Evolutionary conservation across 2,797 vertebrate species (phyloP), one percentile per base, ranked within the genome.

Genomic region (Sebastes vulpes): DNA sequence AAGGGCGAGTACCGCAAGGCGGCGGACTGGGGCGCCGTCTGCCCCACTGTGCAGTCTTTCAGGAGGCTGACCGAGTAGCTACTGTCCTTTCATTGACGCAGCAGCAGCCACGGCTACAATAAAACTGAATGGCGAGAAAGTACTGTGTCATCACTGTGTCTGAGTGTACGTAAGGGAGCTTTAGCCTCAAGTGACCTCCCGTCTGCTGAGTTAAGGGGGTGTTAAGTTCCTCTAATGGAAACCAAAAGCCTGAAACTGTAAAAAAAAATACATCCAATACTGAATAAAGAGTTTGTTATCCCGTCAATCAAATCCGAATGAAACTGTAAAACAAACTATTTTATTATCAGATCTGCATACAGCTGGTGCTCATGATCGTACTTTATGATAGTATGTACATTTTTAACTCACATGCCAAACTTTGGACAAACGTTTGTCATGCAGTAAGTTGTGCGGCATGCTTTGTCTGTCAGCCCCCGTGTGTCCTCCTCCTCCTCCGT

Each of bases 1-100:
- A 96, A 96, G 83, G 97, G 96, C 23, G 96, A 97, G 57, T 97
- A 97, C 92, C 93, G 92, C 81, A 96, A 95, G 69, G 93, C 96
- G 0, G 88, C 91, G 23, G 96, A 97, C 8, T 97, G 96, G 96
- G 96, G 96, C 0, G 71, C 75, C 1, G 50, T 64, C 42, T 82
- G 59, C 38, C 78, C 77, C 48, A 73, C 67, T 1, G 81, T 84
- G 2, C 78, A 75, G 78, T 81, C 81, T 1, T 81, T 87, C 5
- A 80, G 65, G 10, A 69, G 11, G 59, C 56, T 75, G 2, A 79
- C 21, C 0, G 78, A 78, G 63, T 77, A 84, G 71, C 23, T 2
- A 0, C 20, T 7, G 5, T 21, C 21, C 64, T 18, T 11, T 58
- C 4, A 14, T 28, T 16, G 63, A 31, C 10, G 25, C 23, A 38